Evolutionary conservation across 2,113 vertebrate genomes (phyloP).

Genomic region (Rallus limicola): DNA sequence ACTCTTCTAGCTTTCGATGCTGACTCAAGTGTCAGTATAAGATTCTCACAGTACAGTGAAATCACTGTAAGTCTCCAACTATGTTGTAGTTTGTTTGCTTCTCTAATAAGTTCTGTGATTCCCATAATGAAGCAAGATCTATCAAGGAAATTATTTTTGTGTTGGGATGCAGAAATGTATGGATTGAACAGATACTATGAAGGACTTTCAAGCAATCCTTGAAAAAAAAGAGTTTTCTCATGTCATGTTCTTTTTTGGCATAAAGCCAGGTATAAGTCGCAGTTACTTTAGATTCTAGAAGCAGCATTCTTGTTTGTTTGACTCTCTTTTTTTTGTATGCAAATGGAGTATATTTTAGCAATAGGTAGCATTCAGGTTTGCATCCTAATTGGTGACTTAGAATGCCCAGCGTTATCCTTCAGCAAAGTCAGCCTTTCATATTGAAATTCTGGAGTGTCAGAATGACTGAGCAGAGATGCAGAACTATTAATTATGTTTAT

Average conservation of each 20-base stretch:
- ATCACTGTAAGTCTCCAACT: background rate
- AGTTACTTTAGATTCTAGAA: background rate
- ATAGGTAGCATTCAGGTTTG: constrained; percentile 38
- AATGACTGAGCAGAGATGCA: constrained; percentile 16
- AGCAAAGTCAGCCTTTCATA: constrained; percentile 50
- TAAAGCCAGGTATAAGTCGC: background rate
- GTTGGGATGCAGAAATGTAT: background rate
- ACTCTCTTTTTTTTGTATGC: background rate
- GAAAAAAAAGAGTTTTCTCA: background rate
- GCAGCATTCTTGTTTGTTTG: background rate
- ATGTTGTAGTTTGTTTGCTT: background rate
- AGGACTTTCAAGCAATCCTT: background rate
- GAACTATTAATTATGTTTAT: constrained; percentile 54
- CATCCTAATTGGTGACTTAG: constrained; percentile 43
- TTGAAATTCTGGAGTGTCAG: constrained; percentile 46
- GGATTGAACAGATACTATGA: background rate
- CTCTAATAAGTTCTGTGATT: background rate
- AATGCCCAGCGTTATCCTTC: constrained; percentile 39
- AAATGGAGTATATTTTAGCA: constrained; percentile 33
- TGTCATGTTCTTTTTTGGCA: background rate
- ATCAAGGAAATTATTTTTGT: background rate
- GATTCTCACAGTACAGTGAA: background rate
- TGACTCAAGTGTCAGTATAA: background rate
- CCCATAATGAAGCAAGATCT: background rate
- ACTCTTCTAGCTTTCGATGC: background rate